These are phyloP conservation scores for Chrosomus eos DNA, from an alignment of 2,797 vertebrate genomes.

Conservation along the genomic window DNA sequence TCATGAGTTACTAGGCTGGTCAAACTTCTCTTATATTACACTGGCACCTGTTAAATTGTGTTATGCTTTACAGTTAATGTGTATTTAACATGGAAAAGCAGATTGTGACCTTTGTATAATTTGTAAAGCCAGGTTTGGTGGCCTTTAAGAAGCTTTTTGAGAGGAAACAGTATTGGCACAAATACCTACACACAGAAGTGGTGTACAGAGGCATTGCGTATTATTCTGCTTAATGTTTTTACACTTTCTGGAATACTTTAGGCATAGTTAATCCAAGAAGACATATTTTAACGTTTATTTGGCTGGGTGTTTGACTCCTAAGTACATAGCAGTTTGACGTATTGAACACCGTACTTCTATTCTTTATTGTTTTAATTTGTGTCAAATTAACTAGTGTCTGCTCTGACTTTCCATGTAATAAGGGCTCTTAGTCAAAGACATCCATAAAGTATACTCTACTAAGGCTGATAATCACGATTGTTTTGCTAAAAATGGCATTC, in stretches of 20 bases:
- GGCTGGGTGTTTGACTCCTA: not conserved
- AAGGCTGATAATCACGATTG: not conserved
- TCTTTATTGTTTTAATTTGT: not conserved
- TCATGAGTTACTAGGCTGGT: constrained; percentile 3
- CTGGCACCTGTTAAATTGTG: not conserved
- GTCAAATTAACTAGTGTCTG: not conserved
- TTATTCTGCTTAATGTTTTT: not conserved
- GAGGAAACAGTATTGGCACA: not conserved
- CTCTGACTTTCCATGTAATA: not conserved
- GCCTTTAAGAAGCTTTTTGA: constrained; percentile 36
- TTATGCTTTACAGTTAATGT: not conserved
- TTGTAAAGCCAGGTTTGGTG: not conserved
- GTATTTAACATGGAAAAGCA: not conserved
- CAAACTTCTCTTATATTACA: not conserved
- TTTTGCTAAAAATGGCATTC: not conserved
- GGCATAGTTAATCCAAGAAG: not conserved
- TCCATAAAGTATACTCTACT: not conserved
- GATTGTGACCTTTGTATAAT: constrained; percentile 8
- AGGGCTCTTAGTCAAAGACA: not conserved
- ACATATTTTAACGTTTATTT: not conserved
- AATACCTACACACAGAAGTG: not conserved
- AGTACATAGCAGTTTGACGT: not conserved
- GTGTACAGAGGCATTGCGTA: not conserved
- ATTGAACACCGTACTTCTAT: not conserved
- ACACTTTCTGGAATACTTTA: not conserved